Base-by-base conservation (phyloP, 2,888 invertebrate species). In the Tipula vernalis region DNA sequence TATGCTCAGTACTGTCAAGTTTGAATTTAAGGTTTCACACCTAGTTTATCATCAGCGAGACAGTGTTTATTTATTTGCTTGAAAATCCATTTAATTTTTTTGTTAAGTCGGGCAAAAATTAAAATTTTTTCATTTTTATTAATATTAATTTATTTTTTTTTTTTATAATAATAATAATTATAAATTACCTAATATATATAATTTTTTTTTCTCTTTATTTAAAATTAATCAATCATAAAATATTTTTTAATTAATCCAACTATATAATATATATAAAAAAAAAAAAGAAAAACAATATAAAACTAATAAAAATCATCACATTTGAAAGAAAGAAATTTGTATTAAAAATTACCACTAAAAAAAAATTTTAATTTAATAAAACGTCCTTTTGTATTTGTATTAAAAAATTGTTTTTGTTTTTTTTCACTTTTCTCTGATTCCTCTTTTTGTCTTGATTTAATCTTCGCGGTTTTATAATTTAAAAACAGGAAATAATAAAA, bases 251-350 rank as follows among this genome's bases (percentile, higher is more conserved):
- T 71, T 71, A 71, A 71, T 71, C 71, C 71, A 71, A 71, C 71
- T 71, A 71, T 71, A 71, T 57, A 18, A 8, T 57, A 71, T 71
- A 71, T 71, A 71, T 71, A 71, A 71, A 71, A 71, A 71, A 71
- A 71, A 28, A 71, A 71, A 57, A 57, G 57, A 57, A 57, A 57
- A 57, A 57, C 57, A 57, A 71, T 71, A 71, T 71, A 71, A 71
- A 71, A 71, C 71, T 71, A 71, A 71, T 71, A 71, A 71, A 71
- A 71, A 71, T 71, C 71, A 71, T 71, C 71, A 71, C 71, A 71
- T 71, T 71, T 71, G 71, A 71, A 71, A 71, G 71, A 71, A 71
- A 71, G 71, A 71, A 71, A 71, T 71, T 71, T 71, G 28, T 28
- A 71, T 71, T 71, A 28, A 28, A 71, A 71, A 71, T 71, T 71